Evolutionary conservation across 2,113 vertebrate species (phyloP), one percentile per base, ranked within the genome.

Genomic region (Pungitius pungitius): DNA sequence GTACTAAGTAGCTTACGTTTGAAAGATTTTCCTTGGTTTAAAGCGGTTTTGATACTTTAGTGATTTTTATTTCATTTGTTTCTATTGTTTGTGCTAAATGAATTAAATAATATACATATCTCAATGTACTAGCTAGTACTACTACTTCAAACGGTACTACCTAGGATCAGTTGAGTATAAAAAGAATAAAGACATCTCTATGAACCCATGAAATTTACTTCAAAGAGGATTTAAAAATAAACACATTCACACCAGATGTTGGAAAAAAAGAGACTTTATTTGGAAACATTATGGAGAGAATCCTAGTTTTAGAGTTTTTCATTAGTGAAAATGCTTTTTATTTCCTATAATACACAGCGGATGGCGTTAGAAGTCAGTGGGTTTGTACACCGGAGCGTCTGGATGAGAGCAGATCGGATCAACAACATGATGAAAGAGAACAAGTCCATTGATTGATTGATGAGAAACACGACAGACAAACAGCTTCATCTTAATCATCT

Each of bases 401-500:
- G 64, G 82, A 90, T 90, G 91, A 91, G 75, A 75, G 83, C 79
- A 87, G 80, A 84, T 90, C 80, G 87, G 78, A 91, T 86, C 81
- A 81, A 90, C 89, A 92, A 84, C 26, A 89, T 73, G 63, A 75
- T 76, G 64, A 75, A 83, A 63, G 24, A 9, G 18, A 40, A 62
- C 35, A 37, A 27, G 15, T 42, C n/a, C n/a, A n/a, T n/a, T 40
- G 74, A 86, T 82, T 68, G 81, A 62, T 78, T 75, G 81, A 84
- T 88, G 72, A 59, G 62, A 85, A n/a, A 87, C 87, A 82, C 79
- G 81, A 93, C 92, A 94, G 94, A 79, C 86, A 88, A 93, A 94
- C 93, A 88, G 92, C 85, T 87, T 81, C 17, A 68, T 76, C 26
- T 83, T 62, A 62, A 87, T 93, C 37, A 74, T 80, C 92, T 93